phyloP scores from a whole-genome alignment of 2,888 invertebrate species.

The Lithophane ornitopus region DNA sequence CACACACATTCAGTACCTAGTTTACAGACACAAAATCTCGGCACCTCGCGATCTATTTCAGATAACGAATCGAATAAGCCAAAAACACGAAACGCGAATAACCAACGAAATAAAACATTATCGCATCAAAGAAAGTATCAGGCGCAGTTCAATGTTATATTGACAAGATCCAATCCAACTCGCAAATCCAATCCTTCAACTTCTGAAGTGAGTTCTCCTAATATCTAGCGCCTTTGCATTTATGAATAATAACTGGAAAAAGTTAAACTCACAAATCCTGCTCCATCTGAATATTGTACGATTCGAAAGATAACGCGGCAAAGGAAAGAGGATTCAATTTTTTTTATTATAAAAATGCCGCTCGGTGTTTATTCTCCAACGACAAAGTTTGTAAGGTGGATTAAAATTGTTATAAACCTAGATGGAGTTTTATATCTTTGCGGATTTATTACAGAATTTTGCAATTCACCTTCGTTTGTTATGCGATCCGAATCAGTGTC shows the following conservation, averaged over 20 bases:
- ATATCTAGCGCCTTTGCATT: conserved; percentile 88
- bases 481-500: conserved; percentile 36
- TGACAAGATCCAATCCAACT: conserved; percentile 78
- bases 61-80: conserved; percentile 42
- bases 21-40: not conserved
- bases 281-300: conserved; percentile 85
- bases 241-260: conserved; percentile 89
- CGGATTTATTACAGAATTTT: conserved; percentile 65
- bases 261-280: conserved; percentile 86
- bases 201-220: conserved; percentile 83
- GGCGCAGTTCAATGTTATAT: conserved; percentile 74
- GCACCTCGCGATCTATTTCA: not conserved
- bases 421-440: conserved; percentile 67
- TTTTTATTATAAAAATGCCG: conserved; percentile 64
- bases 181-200: conserved; percentile 81
- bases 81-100: conserved; percentile 27
- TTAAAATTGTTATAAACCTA: conserved; percentile 74
- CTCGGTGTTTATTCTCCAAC: conserved; percentile 75
- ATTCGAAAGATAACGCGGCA: conserved; percentile 83
- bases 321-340: conserved; percentile 72
- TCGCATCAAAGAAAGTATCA: conserved; percentile 65
- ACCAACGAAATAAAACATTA: conserved; percentile 62
- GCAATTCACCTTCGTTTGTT: conserved; percentile 56
- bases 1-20: not conserved
- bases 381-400: conserved; percentile 77